Evolutionary conservation across 2,113 vertebrate genomes (phyloP), one percentile per base, ranked within the genome.

Genomic region (Lota lota): DNA sequence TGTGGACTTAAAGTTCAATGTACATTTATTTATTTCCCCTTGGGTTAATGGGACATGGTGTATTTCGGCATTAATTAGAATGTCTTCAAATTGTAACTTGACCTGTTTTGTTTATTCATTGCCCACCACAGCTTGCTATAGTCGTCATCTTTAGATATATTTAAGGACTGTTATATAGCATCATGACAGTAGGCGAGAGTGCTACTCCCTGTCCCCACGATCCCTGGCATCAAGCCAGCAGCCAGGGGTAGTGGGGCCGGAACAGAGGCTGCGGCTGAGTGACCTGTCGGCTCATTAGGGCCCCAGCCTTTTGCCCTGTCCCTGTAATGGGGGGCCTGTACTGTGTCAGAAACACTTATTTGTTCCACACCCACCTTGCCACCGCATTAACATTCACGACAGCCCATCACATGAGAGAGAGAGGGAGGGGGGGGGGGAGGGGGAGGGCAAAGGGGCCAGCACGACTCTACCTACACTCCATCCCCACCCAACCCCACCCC

Each of bases 261-360:
- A 85, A 78, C 83, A 2, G 54, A 72, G 75, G 86, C 83, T 85
- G 75, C 87, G 91, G 87, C 89, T 94, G 90, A 91, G 90, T 93
- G 91, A 89, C 91, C 90, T 85, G 92, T 82, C 87, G 80, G 82
- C 92, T 94, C 93, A 93, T 95, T 96, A 94, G 93, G 89, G 90
- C 89, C 78, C 84, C 84, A 82, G 87, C 81, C 78, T 84, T 85
- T 82, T 83, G 53, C 83, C 73, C 92, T 92, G 92, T 90, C 90
- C 90, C 89, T 85, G 85, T 88, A 89, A 90, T 89, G 74, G 84
- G 90, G 28, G 92, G 88, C 88, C 91, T 93, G 92, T 86, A 83
- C 91, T 86, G 82, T 92, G 92, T 93, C 93, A 92, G 92, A 90
- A 93, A 94, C 93, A 94, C 92, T 92, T 91, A 91, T 94, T 91